A percentile compares a stretch with the other conserved stretches of the same genome.
Conservation (phyloP, 2,888 invertebrate species). For the Monoplex corrugatus region DNA sequence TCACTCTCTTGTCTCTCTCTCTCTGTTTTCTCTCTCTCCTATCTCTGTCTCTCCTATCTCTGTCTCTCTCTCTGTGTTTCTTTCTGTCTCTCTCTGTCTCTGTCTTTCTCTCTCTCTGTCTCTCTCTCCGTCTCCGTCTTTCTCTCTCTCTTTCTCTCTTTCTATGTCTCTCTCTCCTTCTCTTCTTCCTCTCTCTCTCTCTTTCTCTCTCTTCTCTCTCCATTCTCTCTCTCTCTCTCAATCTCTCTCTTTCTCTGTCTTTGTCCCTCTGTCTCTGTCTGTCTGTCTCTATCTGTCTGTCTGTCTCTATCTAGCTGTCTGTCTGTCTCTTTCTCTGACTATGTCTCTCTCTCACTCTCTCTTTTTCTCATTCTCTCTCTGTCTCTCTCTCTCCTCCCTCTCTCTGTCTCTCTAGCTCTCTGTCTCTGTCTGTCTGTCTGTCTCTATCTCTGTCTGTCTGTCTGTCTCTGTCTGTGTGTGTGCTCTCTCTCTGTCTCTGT, state of each 20-base stretch:
- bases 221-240: too few relatives aligned
- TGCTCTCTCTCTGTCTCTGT: not conserved
- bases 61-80: too few relatives aligned
- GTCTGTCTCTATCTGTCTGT: too few relatives aligned
- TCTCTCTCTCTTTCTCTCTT: too few relatives aligned
- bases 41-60: too few relatives aligned
- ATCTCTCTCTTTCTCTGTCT: too few relatives aligned
- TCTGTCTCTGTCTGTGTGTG: not conserved
- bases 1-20: not conserved
- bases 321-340: not conserved
- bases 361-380: not conserved
- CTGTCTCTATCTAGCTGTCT: too few relatives aligned
- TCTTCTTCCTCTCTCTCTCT: not conserved
- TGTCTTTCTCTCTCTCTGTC: not conserved
- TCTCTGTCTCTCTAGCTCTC: not conserved
- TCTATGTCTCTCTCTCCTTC: too few relatives aligned
- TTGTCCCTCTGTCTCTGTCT: too few relatives aligned
- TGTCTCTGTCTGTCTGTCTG: not conserved
- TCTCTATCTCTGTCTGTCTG: not conserved
- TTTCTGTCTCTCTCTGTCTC: not conserved
- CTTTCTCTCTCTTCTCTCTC: constrained; percentile 33
- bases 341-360: not conserved
- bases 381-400: not conserved
- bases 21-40: not conserved
- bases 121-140: not conserved